Base-by-base conservation (phyloP, 2,888 invertebrate genomes). In the Mythimna impura region DNA sequence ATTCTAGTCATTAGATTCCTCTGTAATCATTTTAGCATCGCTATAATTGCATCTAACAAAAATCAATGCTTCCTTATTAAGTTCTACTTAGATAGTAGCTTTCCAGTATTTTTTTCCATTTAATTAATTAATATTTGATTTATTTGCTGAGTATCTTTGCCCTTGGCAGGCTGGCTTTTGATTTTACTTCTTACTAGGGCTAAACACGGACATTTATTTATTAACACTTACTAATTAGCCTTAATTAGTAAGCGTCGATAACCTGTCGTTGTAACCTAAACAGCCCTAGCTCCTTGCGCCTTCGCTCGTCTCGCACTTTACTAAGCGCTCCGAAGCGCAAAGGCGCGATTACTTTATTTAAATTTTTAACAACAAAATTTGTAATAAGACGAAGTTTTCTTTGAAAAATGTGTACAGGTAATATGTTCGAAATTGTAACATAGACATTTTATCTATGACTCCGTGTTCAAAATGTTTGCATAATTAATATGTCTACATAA, bases 81-180 rank as follows among this genome's bases (percentile, higher is more conserved):
- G 6, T 30, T 73, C 9, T 25, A 40, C 25, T 54, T 54, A 55
- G 34, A 20, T 25, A 25, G 12, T 57, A 22, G 70, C 20, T 69
- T 22, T 20, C 3, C 20, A n/a, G 25, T 36, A 40, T 20, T 17
- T 22, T n/a, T 57, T 50, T 30, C 25, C 20, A 30, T 40, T 8
- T 12, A 14, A 43, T 43, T 43, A 40, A 7, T 58, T 34, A 25
- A 22, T 1, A 20, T 77, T 61, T 66, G 20, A 20, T 60, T 54
- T 43, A 25, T 62, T 55, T 61, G 30, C 43, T 60, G 20, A 63
- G 10, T 43, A 14, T 12, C 43, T 40, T 50, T 25, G 75, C 62
- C 36, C 34, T 75, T 75, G 70, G 75, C 70, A 78, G 70, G 22
- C 50, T 68, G 74, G 69, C 20, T 50, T 22, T 54, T 54, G 25